Base-by-base conservation (phyloP, 1,140 invertebrate species). In the Helicoverpa zea region DNA sequence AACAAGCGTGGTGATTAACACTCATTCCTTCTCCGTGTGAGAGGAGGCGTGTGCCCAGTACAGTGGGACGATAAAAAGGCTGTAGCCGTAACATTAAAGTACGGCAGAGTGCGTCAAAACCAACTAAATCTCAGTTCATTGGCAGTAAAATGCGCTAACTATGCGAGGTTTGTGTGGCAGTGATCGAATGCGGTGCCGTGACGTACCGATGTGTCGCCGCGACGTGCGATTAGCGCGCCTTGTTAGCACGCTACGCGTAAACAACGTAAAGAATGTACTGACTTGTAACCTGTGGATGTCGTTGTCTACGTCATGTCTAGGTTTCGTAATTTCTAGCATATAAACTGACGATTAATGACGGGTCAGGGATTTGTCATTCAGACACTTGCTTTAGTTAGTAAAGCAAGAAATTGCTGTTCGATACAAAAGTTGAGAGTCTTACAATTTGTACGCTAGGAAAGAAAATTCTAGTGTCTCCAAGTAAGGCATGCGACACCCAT, bases 211-310 rank as follows among this genome's bases (percentile, higher is more conserved):
- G 64, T 68, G 43, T 68, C 64, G 64, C 14, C 18, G 10, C 16
- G 64, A 68, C 64, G 64, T 68, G 43, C 64, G 64, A 68, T 68
- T 68, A 68, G 64, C 64, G 64, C n/a, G 64, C 43, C 64, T 68
- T 43, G 64, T 68, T 68, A 68, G 64, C 10, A 16, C 64, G 3
- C 12, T 16, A 49, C 43, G 16, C 64, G 49, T 68, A 43, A 43
- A 47, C 43, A 49, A 49, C 12, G 16, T 12, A 7, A 49, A 18
- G 1, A 23, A 11, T 61, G 11, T 10, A 4, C 56, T 12, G 58
- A 3, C 13, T 58, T 58, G n/a, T 58, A 58, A 18, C 16, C 56
- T 58, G 54, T 61, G 59, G 18, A 12, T 18, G 29, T 30, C 29
- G 29, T 0, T 7, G 3, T 14, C 11, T 23, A 30, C 11, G 59